These are phyloP conservation scores for Mustelus asterias DNA, from an alignment of 2,113 vertebrate genomes.

Conservation along the genomic window DNA sequence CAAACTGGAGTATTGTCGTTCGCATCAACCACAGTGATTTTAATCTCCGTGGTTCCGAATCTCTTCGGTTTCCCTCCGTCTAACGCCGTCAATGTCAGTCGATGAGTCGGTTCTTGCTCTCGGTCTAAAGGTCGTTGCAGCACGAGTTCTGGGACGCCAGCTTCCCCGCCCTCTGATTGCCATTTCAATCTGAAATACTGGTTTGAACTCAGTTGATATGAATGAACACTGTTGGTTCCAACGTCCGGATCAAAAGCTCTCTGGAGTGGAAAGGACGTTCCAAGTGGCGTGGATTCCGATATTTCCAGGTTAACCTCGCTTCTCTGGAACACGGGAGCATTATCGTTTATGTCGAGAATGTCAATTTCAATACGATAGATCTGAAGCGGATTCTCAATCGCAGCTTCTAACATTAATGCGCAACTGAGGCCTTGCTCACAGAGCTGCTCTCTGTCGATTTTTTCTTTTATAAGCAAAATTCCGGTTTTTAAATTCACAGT, in stretches of 20 bases:
- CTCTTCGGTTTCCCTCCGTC: slow-evolving; percentile 46
- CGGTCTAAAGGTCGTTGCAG: slow-evolving; percentile 50
- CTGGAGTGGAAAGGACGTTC: slow-evolving; percentile 49
- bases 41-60: slow-evolving; percentile 43
- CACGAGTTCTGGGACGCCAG: slow-evolving; percentile 49
- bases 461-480: slow-evolving; percentile 59
- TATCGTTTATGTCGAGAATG: slow-evolving; percentile 1
- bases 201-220: slow-evolving; percentile 48
- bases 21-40: slow-evolving; percentile 46
- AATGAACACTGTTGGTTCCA: slow-evolving; percentile 48
- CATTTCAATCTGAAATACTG: slow-evolving; percentile 52
- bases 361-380: not conserved
- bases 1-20: slow-evolving; percentile 53
- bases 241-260: slow-evolving; percentile 49
- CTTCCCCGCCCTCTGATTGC: slow-evolving; percentile 46
- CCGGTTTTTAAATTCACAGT: slow-evolving; percentile 62
- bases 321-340: not conserved
- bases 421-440: slow-evolving; percentile 46
- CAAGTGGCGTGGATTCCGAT: slow-evolving; percentile 42
- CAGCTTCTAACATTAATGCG: slow-evolving; percentile 38
- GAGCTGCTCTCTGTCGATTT: slow-evolving; percentile 59
- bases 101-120: slow-evolving; percentile 44
- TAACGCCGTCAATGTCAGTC: slow-evolving; percentile 43
- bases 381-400: slow-evolving; percentile 39
- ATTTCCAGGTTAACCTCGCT: slow-evolving; percentile 50